Evolutionary conservation across 2,113 vertebrate genomes (phyloP), one percentile per base, ranked within the genome.

Genomic region (Jacana jacana): DNA sequence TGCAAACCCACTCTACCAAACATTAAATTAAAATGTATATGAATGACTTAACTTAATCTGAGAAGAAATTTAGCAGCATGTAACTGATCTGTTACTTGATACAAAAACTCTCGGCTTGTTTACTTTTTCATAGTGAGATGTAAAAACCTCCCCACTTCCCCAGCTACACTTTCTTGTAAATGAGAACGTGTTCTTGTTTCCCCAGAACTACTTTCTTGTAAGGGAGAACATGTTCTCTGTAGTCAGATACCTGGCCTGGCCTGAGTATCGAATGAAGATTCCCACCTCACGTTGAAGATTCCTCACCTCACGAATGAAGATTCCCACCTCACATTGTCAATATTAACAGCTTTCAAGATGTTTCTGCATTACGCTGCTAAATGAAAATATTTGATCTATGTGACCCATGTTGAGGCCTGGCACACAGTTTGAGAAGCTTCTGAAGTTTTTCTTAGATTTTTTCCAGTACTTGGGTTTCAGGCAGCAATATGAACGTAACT

Each of bases 291-390:
- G 76, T 33, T 81, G 71, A n/a, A n/a, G n/a, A n/a, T n/a, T n/a
- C n/a, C n/a, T n/a, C n/a, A n/a, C n/a, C n/a, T n/a, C n/a, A n/a
- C 77, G 75, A 85, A 80, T 68, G 88, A 92, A 83, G 91, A 94
- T 57, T 91, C 58, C 58, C 69, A 83, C 72, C 61, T 71, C 81
- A 37, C 37, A 79, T 33, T 81, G 71, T 91, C 90, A 95, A 85
- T 77, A 91, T 81, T 82, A 82, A 92, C 60, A 81, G 84, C 37
- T 88, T 93, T 90, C 63, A 66, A 66, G 54, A 91, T 24, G 76
- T 76, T 60, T 51, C 55, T 63, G 64, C 55, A 16, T 44, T 75
- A 57, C 4, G 3, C 35, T 81, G 86, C 80, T 69, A 87, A 76
- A 51, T 3, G 1, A 89, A 91, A 95, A 51, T 57, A 89, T 27